These are phyloP conservation scores for Lipotes vexillifer DNA, from an alignment of 2,113 vertebrate species.

Conservation along the genomic window DNA sequence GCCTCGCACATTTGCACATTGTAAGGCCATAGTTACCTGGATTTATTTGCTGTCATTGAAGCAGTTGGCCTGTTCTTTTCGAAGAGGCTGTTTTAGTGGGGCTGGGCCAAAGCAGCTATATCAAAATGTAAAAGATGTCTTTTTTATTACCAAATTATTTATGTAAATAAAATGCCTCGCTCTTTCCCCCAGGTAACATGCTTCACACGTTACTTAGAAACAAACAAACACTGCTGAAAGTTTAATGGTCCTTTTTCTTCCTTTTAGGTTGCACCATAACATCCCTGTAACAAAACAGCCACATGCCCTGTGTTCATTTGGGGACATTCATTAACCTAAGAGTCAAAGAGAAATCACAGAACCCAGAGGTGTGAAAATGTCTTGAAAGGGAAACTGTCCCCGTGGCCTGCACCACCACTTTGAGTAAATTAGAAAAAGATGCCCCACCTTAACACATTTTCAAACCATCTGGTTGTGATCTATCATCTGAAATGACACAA, in stretches of 20 bases:
- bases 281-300: background rate
- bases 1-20: fast-evolving
- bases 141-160: background rate
- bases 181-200: background rate
- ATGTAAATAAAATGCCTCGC: background rate
- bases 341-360: background rate
- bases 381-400: background rate
- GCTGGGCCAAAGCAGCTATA: background rate
- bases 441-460: background rate
- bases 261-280: background rate
- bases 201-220: background rate
- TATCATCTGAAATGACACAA: background rate
- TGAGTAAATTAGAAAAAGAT: background rate
- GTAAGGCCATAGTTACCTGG: background rate
- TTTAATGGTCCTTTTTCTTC: background rate
- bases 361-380: background rate
- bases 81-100: background rate
- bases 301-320: background rate
- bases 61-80: background rate
- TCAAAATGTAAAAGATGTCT: background rate
- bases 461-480: background rate
- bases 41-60: background rate
- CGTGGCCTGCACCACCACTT: background rate
- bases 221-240: background rate
- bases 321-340: background rate